Percentiles rank a stretch among this genome's conserved stretches.
These are phyloP conservation scores for Rousettus madagascariensis DNA, from an alignment of 2,797 vertebrate species.

Conservation along the genomic window DNA sequence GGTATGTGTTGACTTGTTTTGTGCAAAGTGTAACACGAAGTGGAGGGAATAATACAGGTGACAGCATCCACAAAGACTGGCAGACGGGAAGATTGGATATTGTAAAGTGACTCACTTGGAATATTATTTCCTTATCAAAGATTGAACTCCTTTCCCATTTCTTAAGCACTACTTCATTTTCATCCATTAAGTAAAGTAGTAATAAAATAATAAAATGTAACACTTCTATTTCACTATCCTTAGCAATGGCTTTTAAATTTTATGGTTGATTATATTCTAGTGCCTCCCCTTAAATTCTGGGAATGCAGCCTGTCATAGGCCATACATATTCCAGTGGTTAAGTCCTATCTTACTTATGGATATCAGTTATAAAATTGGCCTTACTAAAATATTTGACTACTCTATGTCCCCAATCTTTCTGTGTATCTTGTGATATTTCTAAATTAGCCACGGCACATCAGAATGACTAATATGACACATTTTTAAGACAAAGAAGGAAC, in stretches of 20 bases:
- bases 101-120: neutral
- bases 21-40: neutral
- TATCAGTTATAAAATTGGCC: neutral
- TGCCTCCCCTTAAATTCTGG: neutral
- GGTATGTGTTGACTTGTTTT: neutral
- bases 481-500: neutral
- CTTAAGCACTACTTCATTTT: neutral
- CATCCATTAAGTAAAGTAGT: neutral
- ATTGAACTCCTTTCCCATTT: neutral
- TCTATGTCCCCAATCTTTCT: neutral
- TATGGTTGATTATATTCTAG: neutral
- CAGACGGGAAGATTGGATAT: neutral
- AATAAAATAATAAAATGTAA: constrained; percentile 1
- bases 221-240: neutral
- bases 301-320: neutral
- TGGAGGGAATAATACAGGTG: neutral
- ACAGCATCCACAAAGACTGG: neutral
- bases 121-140: neutral
- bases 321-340: neutral
- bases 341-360: neutral
- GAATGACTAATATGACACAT: neutral
- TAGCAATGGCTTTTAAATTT: neutral
- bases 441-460: neutral
- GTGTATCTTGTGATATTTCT: neutral
- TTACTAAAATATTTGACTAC: neutral